Evolutionary conservation across 2,888 invertebrate species (phyloP).

Genomic region (Reticulitermes lucifugus): DNA sequence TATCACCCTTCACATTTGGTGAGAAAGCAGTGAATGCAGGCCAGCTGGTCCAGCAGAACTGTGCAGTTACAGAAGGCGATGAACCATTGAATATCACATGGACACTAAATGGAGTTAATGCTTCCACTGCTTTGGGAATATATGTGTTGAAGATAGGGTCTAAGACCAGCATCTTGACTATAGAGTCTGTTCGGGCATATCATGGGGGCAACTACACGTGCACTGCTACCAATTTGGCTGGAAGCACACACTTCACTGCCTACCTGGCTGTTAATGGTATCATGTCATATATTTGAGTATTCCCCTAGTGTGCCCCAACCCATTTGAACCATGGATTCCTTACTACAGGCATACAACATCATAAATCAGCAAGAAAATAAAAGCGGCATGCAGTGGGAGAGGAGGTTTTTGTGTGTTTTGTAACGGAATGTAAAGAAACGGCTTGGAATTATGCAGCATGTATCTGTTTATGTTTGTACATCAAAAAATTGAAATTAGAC

Average conservation of each 20-base stretch:
- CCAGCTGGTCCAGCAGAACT: constrained; percentile 75
- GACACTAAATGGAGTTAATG: constrained; percentile 72
- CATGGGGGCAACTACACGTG: constrained; percentile 77
- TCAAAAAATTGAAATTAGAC: too few relatives aligned
- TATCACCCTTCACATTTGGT: constrained; percentile 77
- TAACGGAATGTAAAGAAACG: too few relatives aligned
- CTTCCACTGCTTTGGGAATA: constrained; percentile 62
- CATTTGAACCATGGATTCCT: neutral
- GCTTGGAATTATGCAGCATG: too few relatives aligned
- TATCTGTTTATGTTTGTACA: too few relatives aligned
- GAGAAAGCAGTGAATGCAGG: constrained; percentile 77
- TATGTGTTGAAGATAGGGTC: constrained; percentile 61
- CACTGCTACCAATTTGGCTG: constrained; percentile 78
- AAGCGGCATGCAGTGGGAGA: too few relatives aligned
- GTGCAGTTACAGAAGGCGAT: constrained; percentile 80
- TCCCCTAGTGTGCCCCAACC: neutral
- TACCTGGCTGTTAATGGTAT: constrained; percentile 69
- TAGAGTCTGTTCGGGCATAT: constrained; percentile 65
- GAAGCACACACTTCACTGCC: constrained; percentile 70
- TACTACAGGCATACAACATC: too few relatives aligned
- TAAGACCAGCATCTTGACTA: constrained; percentile 70
- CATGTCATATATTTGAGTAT: neutral
- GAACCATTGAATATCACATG: constrained; percentile 80
- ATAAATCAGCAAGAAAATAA: too few relatives aligned
- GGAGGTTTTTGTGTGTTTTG: too few relatives aligned